phyloP scores from a whole-genome alignment of 2,888 invertebrate genomes.

The Nephrotoma flavescens region DNA sequence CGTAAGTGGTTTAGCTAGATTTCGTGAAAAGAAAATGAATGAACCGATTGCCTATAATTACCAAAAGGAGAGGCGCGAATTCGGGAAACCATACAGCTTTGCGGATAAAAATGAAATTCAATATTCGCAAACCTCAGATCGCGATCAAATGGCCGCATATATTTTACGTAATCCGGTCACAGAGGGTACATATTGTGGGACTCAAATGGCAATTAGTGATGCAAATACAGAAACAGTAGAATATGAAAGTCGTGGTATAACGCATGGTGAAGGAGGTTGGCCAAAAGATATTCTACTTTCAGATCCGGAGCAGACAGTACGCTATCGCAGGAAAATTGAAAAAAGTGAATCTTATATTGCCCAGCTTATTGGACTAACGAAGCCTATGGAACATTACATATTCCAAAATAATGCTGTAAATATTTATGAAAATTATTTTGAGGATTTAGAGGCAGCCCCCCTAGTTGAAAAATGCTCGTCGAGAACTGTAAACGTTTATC shows the following conservation, averaged over 20 bases:
- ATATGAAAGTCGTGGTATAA: conserved; percentile 38
- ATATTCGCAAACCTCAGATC: conserved; percentile 45
- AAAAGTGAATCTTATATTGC: conserved; percentile 62
- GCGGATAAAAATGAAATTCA: conserved; percentile 47
- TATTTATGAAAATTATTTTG: conserved; percentile 63
- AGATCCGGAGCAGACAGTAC: conserved; percentile 52
- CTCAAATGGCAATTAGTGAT: conserved; percentile 22
- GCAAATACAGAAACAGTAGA: conserved; percentile 26
- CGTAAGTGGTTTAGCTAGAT: background rate
- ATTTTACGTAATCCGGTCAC: conserved; percentile 45
- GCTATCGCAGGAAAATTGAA: conserved; percentile 62
- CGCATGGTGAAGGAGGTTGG: conserved; percentile 74
- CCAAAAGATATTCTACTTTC: conserved; percentile 53
- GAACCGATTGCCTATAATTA: conserved; percentile 35
- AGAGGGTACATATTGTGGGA: conserved; percentile 42
- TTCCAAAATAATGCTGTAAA: conserved; percentile 68
- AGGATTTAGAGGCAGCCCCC: conserved; percentile 34
- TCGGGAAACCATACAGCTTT: conserved; percentile 59
- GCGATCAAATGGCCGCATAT: conserved; percentile 34
- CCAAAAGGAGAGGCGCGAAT: conserved; percentile 45
- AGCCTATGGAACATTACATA: conserved; percentile 47
- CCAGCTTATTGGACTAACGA: conserved; percentile 41
- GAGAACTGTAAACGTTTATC: conserved; percentile 51
- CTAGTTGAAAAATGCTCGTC: conserved; percentile 41
- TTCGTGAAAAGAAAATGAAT: background rate